phyloP scores from a whole-genome alignment of 2,797 vertebrate genomes.

The Dendrocincla tyrannina region DNA sequence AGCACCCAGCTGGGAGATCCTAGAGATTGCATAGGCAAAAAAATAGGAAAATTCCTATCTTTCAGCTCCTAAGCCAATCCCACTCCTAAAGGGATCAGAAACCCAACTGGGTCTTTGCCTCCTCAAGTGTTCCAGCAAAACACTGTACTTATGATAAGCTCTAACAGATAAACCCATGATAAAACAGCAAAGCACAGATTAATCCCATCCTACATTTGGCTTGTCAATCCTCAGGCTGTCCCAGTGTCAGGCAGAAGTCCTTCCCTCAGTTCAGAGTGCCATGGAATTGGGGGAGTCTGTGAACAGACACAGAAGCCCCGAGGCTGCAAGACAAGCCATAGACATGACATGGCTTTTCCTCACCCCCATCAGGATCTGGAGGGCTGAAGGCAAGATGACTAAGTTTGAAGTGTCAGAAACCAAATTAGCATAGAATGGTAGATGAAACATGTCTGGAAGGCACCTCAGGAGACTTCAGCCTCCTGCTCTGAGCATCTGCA shows the following conservation, averaged over 20 bases:
- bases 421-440: neutral
- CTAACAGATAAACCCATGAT: neutral
- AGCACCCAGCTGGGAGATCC: neutral
- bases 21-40: neutral
- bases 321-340: neutral
- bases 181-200: neutral
- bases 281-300: neutral
- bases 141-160: neutral
- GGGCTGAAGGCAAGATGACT: neutral
- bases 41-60: neutral
- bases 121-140: neutral
- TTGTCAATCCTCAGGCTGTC: neutral
- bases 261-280: neutral
- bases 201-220: neutral
- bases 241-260: neutral
- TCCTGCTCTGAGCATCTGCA: neutral
- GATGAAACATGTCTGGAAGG: neutral
- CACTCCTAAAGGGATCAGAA: neutral
- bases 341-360: accelerated
- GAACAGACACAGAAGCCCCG: neutral
- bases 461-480: neutral
- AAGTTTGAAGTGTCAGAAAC: neutral
- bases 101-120: neutral
- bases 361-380: neutral
- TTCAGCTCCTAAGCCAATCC: neutral